phyloP scores from a whole-genome alignment of 2,113 vertebrate species.

The Corvus cornix region DNA sequence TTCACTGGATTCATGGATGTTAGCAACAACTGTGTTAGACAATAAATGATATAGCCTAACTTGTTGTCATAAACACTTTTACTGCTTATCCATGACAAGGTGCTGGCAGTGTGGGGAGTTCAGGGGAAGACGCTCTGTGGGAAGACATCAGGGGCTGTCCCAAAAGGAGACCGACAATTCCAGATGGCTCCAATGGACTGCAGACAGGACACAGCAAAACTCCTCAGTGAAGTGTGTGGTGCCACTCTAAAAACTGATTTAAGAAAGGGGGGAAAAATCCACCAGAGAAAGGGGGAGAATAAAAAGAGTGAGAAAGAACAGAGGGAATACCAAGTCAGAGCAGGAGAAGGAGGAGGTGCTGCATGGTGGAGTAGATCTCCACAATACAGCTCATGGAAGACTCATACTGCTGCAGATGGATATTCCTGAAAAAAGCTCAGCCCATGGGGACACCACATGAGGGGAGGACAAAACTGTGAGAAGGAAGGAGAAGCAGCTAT shows the following conservation, averaged over 20 bases:
- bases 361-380: neutral
- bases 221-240: neutral
- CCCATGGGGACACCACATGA: fast-evolving
- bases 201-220: neutral
- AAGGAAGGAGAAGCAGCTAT: neutral
- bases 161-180: neutral
- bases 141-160: neutral
- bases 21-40: neutral
- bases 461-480: neutral
- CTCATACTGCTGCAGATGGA: fast-evolving
- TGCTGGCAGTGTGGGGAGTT: neutral
- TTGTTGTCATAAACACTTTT: neutral
- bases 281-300: neutral
- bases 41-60: neutral
- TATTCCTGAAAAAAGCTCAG: neutral
- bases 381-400: neutral
- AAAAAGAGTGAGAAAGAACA: neutral
- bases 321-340: fast-evolving
- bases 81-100: neutral
- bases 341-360: neutral
- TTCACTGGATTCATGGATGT: neutral
- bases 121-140: neutral
- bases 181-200: fast-evolving
- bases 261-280: neutral
- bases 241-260: neutral